Evolutionary conservation across 2,113 vertebrate genomes (phyloP).

Genomic region (Symphodus melops): DNA sequence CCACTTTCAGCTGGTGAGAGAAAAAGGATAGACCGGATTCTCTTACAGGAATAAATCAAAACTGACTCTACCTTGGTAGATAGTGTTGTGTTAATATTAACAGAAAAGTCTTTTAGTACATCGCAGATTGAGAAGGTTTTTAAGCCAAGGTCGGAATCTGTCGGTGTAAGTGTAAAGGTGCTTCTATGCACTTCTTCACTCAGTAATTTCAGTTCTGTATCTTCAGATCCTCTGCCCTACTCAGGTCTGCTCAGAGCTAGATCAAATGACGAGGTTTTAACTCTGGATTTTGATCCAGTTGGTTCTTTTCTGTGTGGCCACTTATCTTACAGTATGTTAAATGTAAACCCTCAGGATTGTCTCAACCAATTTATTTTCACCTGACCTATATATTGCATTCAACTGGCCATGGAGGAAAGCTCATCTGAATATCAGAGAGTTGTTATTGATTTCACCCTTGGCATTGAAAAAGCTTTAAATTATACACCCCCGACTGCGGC

Average conservation of each 20-base stretch:
- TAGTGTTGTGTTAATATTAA: neutral
- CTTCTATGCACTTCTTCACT: neutral
- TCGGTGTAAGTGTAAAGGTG: neutral
- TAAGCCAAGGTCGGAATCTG: neutral
- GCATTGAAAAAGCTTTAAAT: slow-evolving; percentile 30
- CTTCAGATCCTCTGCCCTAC: neutral
- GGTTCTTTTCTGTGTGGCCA: slow-evolving; percentile 2
- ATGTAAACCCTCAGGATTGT: slow-evolving; percentile 4
- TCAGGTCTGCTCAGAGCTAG: slow-evolving; percentile 1
- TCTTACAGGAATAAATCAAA: neutral
- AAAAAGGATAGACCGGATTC: neutral
- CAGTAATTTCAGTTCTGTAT: neutral
- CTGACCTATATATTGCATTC: slow-evolving; percentile 52
- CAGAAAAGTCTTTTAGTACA: neutral
- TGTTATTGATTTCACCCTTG: slow-evolving; percentile 50
- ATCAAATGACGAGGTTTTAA: slow-evolving; percentile 14
- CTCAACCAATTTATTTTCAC: slow-evolving; percentile 50
- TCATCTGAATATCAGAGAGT: slow-evolving; percentile 56
- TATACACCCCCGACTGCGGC: slow-evolving; percentile 1
- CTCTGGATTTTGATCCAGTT: slow-evolving; percentile 19
- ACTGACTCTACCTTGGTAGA: neutral
- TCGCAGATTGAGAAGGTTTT: neutral
- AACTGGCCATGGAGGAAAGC: slow-evolving; percentile 37
- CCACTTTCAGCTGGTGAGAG: neutral
- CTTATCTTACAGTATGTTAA: neutral